A percentile compares a stretch with the other conserved stretches of the same genome.
phyloP scores from a whole-genome alignment of 2,113 vertebrate genomes.

The Anguilla rostrata region DNA sequence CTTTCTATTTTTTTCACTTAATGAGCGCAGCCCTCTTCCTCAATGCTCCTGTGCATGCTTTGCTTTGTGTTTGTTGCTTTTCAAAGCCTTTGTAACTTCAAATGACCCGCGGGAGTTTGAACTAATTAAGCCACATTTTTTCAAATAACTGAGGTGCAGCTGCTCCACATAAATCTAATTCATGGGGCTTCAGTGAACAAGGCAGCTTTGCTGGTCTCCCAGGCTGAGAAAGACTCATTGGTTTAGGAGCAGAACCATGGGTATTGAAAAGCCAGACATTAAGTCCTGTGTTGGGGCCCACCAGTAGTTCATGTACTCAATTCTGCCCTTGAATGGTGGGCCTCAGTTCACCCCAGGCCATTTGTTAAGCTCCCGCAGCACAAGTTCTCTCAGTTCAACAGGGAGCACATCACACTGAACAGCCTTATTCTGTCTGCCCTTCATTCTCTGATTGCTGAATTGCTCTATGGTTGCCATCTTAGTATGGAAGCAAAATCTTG shows the following conservation, averaged over 20 bases:
- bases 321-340: background rate
- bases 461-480: background rate
- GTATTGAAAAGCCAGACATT: background rate
- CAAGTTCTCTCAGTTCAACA: background rate
- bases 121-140: slow-evolving; percentile 25
- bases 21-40: slow-evolving; percentile 18
- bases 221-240: background rate
- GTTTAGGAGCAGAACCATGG: background rate
- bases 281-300: background rate
- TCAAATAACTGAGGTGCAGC: slow-evolving; percentile 8
- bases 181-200: background rate
- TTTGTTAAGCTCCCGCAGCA: no score
- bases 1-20: slow-evolving; percentile 18
- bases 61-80: background rate
- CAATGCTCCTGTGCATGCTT: slow-evolving; percentile 8
- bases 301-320: background rate
- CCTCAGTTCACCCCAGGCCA: no score
- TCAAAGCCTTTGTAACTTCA: slow-evolving; percentile 20
- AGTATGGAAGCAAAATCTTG: background rate
- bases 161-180: slow-evolving; percentile 7
- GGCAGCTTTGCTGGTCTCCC: background rate
- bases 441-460: background rate
- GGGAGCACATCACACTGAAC: background rate
- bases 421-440: background rate
- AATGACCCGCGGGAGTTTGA: slow-evolving; percentile 18